These are phyloP conservation scores for Pelosia muscerda DNA, from an alignment of 2,888 invertebrate genomes.

Conservation along the genomic window DNA sequence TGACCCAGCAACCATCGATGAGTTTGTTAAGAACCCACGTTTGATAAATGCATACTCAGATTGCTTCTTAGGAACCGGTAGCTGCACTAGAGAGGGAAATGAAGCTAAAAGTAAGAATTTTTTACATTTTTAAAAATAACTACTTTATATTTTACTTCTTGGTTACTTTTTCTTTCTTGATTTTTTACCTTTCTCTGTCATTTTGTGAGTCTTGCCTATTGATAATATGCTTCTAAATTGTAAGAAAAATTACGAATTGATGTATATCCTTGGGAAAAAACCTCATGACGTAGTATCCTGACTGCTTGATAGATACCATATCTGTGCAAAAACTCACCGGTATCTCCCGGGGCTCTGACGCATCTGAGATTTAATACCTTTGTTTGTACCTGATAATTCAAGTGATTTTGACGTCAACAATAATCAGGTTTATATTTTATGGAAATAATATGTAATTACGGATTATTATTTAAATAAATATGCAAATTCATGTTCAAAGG, in stretches of 20 bases:
- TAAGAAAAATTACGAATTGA: no score
- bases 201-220: not conserved
- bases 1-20: not conserved
- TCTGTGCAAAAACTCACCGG: no score
- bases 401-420: not conserved
- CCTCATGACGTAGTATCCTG: no score
- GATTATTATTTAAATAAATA: not conserved
- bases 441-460: not conserved
- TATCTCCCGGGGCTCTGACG: not conserved
- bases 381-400: not conserved
- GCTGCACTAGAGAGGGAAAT: not conserved
- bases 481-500: not conserved
- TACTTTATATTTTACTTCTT: not conserved
- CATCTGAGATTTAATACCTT: no score
- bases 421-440: no score
- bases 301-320: no score
- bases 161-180: not conserved
- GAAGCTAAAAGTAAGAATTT: not conserved
- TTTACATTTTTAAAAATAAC: not conserved
- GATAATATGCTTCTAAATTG: no score
- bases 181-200: not conserved
- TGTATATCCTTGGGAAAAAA: no score
- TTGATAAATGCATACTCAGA: not conserved
- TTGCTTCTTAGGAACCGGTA: not conserved
- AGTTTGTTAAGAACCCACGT: conserved; percentile 1